Percentiles rank a stretch among this genome's conserved stretches.
Evolutionary conservation across 2,113 vertebrate genomes (phyloP).

Genomic region (Myrmecophaga tridactyla): DNA sequence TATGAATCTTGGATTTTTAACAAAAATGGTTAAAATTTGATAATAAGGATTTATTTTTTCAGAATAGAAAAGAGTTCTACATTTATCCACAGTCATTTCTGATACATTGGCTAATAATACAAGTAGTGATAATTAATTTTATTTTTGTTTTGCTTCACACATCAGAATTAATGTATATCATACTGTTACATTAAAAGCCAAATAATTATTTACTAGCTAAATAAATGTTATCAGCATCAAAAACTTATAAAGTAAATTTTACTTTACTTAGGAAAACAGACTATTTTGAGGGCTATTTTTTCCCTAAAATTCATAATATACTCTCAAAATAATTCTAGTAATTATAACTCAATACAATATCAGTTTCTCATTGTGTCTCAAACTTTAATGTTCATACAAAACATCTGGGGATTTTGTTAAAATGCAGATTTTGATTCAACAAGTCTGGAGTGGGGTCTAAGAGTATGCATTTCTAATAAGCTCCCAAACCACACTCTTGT

Average conservation of each 20-base stretch:
- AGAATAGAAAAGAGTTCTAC: background rate
- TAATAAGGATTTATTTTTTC: constrained; percentile 33
- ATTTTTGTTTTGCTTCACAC: constrained; percentile 8
- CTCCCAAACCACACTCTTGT: background rate
- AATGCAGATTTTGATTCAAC: constrained; percentile 38
- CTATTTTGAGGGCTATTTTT: background rate
- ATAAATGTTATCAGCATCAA: background rate
- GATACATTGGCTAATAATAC: background rate
- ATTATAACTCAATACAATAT: constrained; percentile 5
- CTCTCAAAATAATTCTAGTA: constrained; percentile 41
- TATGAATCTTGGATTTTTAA: background rate
- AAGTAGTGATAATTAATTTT: constrained; percentile 34
- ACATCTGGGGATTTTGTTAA: background rate
- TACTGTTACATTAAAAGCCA: background rate
- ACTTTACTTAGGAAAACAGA: background rate
- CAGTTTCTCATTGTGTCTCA: constrained; percentile 16
- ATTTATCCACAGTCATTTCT: constrained; percentile 24
- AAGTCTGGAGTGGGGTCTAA: background rate
- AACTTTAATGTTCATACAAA: constrained; percentile 8
- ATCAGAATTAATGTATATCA: constrained; percentile 34
- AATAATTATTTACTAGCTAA: background rate
- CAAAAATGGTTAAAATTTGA: constrained; percentile 12
- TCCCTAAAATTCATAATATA: background rate
- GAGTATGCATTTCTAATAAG: too few species aligned
- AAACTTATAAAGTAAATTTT: background rate